Evolutionary conservation across 2,888 invertebrate species (phyloP), one percentile per base, ranked within the genome.

Genomic region (Odontocerum albicorne): DNA sequence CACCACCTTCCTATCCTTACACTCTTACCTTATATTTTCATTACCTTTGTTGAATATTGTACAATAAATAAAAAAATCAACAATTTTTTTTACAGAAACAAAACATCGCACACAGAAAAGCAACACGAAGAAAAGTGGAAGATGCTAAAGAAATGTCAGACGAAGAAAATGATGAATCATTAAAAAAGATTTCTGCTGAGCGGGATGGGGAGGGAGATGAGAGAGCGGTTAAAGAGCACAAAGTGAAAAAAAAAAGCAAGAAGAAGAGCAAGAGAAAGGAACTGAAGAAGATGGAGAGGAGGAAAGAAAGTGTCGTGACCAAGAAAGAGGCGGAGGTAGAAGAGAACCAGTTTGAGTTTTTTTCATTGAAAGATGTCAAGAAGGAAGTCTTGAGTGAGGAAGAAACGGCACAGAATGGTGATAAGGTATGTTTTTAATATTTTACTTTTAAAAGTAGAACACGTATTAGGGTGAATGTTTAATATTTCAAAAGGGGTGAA

Each of bases 261-360:
- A 4, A 27, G 3, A 35, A 42, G 12, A n/a, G 15, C 16, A 38
- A 38, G 17, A 32, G 10, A 35, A 51, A 51, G 13, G 20, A 19
- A 33, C 17, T 16, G 27, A 31, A 38, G 16, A 47, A 47, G 17
- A 22, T 8, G 12, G 35, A 19, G 13, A 35, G 31, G 42, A 22
- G 22, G 10, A 53, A 20, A 13, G 19, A 44, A 21, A 22, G 27
- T 27, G 10, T 10, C 4, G 6, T 7, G 10, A 27, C 10, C 27
- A 27, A 27, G 6, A 35, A 33, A 13, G 15, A 35, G 27, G 36
- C 35, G 15, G 10, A n/a, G n/a, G 27, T 15, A 12, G 19, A 21
- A 6, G 42, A 46, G n/a, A 54, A 55, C 33, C 43, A 19, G 4
- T 55, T 59, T 20, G 59, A 55, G 22, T 59, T 59, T 32, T 59